Base-by-base conservation (phyloP, 2,888 invertebrate genomes). In the Lottia gigantea region DNA sequence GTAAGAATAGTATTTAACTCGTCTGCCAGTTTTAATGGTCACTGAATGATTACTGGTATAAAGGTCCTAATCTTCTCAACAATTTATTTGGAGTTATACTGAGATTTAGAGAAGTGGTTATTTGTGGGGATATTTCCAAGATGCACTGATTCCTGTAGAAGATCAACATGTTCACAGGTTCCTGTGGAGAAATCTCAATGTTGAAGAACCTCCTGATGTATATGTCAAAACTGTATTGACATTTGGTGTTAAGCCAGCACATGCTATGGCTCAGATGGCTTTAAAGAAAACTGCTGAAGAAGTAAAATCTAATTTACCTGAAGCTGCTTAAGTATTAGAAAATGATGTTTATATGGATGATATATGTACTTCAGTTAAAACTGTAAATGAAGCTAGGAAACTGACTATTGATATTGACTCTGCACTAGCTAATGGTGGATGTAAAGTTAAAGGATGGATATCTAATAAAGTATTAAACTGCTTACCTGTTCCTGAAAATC, bases 141-240 rank as follows among this genome's bases (percentile, higher is more conserved):
- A 71, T 65, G 55, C 64, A 12, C 45, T 23, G 31, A 46, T 71
- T 25, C 40, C 62, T 23, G 7, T 19, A 49, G 25, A 45, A 16
- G 71, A 68, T 46, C 64, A 67, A 49, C 62, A 71, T 46, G 31
- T 31, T 4, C 71, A 71, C 46, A 16, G 47, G 19, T 71, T 68
- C 55, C 47, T 71, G 11, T 68, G 71, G 65, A 67, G 71, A 65
- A 62, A 71, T 25, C 16, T 64, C 0, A 31, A 68, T 8, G 46
- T 25, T n/a, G 26, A 61, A 16, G 49, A 46, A 16, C 16, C 31
- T 15, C 68, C 71, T 15, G 71, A 68, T 61, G 67, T 64, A 55
- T 71, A 71, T 68, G 63, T 45, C 25, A 16, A 67, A 8, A 45
- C 45, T 26, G 25, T 62, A 23, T 55, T 71, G n/a, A 25, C 67